phyloP scores from a whole-genome alignment of 2,888 invertebrate genomes.

The Ochropleura plecta region DNA sequence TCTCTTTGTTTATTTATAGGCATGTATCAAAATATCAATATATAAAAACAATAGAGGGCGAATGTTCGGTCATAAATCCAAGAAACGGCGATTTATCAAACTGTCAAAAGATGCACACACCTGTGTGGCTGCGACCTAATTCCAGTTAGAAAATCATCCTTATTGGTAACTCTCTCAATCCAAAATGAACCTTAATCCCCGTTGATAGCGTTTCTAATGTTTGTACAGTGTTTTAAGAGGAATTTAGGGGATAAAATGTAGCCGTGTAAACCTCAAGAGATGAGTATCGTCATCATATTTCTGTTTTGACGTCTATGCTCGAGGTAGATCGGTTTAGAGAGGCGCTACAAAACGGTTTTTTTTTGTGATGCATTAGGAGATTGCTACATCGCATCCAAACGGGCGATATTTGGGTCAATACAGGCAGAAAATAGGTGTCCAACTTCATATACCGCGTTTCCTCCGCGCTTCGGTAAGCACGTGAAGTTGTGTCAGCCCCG shows the following conservation, averaged over 20 bases:
- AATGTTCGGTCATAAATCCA: conserved; percentile 70
- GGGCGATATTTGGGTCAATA: conserved; percentile 11
- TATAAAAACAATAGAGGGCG: conserved; percentile 72
- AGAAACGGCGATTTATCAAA: conserved; percentile 76
- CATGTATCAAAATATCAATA: conserved; percentile 69
- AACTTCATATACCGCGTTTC: too few species aligned
- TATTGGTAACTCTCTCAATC: conserved; percentile 30
- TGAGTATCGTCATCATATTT: conserved; percentile 79
- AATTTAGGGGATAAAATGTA: conserved; percentile 63
- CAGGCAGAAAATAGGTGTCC: too few species aligned
- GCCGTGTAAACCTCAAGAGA: conserved; percentile 69
- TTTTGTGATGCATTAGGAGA: conserved; percentile 62
- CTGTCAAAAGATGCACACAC: conserved; percentile 79
- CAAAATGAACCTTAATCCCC: conserved; percentile 54
- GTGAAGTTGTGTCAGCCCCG: too few species aligned
- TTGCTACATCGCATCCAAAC: conserved; percentile 48
- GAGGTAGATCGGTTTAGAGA: conserved; percentile 55
- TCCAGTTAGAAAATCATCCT: conserved; percentile 66
- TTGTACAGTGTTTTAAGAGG: conserved; percentile 35
- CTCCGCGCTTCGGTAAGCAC: too few species aligned
- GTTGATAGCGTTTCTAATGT: conserved; percentile 58
- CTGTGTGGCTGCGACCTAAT: conserved; percentile 77
- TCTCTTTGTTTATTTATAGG: conserved; percentile 68
- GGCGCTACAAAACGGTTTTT: conserved; percentile 39
- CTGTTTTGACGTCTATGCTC: conserved; percentile 72